These are phyloP conservation scores for Mythimna pallens DNA, from an alignment of 2,888 invertebrate species.

Conservation along the genomic window DNA sequence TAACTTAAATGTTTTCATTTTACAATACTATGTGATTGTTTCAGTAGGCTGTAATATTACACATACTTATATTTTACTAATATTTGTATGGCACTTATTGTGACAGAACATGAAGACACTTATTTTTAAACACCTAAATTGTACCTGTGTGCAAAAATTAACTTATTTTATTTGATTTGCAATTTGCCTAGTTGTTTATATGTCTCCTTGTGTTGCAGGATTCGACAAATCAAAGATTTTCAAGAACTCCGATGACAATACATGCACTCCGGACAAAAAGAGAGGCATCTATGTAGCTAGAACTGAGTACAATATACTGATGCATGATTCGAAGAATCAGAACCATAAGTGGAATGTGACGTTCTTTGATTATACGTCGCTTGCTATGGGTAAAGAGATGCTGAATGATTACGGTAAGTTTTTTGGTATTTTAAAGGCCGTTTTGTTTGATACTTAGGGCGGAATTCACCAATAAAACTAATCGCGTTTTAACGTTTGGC, in stretches of 20 bases:
- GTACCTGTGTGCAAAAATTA: too few relatives aligned
- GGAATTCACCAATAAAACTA: too few relatives aligned
- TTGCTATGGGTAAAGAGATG: conserved; percentile 94
- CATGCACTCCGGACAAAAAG: conserved; percentile 93
- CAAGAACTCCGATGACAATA: conserved; percentile 88
- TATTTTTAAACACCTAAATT: too few relatives aligned
- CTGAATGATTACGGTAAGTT: conserved; percentile 94
- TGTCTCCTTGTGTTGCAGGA: conserved; percentile 72
- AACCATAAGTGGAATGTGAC: conserved; percentile 98
- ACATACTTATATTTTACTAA: too few relatives aligned
- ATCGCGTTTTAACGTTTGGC: too few relatives aligned
- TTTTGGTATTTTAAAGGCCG: not conserved
- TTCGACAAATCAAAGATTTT: conserved; percentile 87
- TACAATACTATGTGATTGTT: too few relatives aligned
- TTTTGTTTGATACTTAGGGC: not conserved
- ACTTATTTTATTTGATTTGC: too few relatives aligned
- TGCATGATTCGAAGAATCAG: conserved; percentile 95
- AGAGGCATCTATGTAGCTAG: conserved; percentile 95
- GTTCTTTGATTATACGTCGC: conserved; percentile 98
- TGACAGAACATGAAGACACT: too few relatives aligned
- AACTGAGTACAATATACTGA: conserved; percentile 98
- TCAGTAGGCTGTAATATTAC: too few relatives aligned
- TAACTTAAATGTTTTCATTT: too few relatives aligned
- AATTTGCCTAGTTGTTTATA: conserved; percentile 6
- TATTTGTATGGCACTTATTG: too few relatives aligned